A percentile compares a stretch with the other conserved stretches of the same genome.
Conservation (phyloP, 2,797 vertebrate genomes). For the Phalloptychus januarius region DNA sequence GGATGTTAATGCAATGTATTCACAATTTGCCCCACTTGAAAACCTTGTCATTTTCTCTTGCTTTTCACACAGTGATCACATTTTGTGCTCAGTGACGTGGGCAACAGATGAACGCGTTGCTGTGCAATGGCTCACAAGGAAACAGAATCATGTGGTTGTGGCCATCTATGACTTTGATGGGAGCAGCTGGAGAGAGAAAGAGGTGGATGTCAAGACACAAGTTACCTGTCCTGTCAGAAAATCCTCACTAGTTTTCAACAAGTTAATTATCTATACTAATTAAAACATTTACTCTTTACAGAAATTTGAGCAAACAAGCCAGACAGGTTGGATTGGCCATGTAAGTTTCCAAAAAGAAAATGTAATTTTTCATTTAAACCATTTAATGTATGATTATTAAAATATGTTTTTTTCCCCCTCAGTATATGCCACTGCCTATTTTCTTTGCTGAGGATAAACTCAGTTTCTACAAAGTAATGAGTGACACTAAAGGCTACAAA, state of each 20-base stretch:
- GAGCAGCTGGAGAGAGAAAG: constrained; percentile 73
- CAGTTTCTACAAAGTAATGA: constrained; percentile 97
- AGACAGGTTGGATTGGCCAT: constrained; percentile 94
- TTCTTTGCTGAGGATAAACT: constrained; percentile 88
- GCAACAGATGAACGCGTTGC: constrained; percentile 88
- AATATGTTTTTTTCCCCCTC: constrained; percentile 51
- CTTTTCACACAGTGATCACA: constrained; percentile 87
- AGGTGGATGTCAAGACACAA: constrained; percentile 59
- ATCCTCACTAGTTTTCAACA: neutral
- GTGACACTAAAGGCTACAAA: constrained; percentile 91
- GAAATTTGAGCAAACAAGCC: constrained; percentile 88
- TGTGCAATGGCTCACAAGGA: constrained; percentile 92
- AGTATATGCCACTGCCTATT: constrained; percentile 90
- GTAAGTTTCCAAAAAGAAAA: constrained; percentile 78
- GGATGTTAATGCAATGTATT: constrained; percentile 18
- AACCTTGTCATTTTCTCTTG: constrained; percentile 65
- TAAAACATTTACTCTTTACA: constrained; percentile 45
- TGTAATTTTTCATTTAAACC: neutral
- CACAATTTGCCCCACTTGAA: constrained; percentile 28
- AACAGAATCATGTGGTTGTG: constrained; percentile 90
- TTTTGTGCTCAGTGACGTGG: constrained; percentile 94
- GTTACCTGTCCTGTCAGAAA: neutral
- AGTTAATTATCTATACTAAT: constrained; percentile 8
- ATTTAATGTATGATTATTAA: neutral
- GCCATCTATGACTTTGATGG: constrained; percentile 89